Conservation (phyloP, 2,888 invertebrate genomes). For the Leucozona laternaria region DNA sequence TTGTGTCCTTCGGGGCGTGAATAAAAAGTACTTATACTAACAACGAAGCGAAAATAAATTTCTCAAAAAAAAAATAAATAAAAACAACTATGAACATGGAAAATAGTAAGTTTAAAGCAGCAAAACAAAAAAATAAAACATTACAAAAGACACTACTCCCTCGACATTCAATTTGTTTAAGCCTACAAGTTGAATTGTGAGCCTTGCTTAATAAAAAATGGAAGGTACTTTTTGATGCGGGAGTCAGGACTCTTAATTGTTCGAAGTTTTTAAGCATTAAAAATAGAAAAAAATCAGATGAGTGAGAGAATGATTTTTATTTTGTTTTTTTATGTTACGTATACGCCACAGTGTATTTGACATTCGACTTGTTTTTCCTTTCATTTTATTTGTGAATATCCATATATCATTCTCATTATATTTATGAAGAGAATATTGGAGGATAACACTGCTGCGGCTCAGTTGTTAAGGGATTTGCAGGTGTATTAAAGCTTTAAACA, state of each 20-base stretch:
- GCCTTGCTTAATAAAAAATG: slow-evolving; percentile 13
- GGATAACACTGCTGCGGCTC: background rate
- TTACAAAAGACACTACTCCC: slow-evolving; percentile 25
- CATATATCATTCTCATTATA: background rate
- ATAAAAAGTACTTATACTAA: slow-evolving; percentile 65
- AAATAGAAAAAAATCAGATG: background rate
- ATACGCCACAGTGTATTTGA: slow-evolving; percentile 41
- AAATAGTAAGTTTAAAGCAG: slow-evolving; percentile 42
- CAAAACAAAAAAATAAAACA: background rate
- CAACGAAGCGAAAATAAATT: slow-evolving; percentile 48
- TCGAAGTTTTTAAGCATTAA: background rate
- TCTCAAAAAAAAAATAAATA: background rate
- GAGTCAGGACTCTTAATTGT: slow-evolving; percentile 20
- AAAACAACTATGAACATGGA: slow-evolving; percentile 22
- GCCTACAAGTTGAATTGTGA: slow-evolving; percentile 38
- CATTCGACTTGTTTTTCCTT: background rate
- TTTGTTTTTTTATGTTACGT: slow-evolving; percentile 33
- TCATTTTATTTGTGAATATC: background rate
- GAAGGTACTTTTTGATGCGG: slow-evolving; percentile 34
- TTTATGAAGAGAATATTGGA: background rate
- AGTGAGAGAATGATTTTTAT: background rate
- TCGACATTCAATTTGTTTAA: slow-evolving; percentile 46
- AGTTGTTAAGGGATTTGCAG: background rate
- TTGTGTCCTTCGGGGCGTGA: slow-evolving; percentile 68
- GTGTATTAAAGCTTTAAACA: background rate